These are phyloP conservation scores for Glomeris maerens DNA, from an alignment of 1,140 invertebrate genomes.

Conservation along the genomic window DNA sequence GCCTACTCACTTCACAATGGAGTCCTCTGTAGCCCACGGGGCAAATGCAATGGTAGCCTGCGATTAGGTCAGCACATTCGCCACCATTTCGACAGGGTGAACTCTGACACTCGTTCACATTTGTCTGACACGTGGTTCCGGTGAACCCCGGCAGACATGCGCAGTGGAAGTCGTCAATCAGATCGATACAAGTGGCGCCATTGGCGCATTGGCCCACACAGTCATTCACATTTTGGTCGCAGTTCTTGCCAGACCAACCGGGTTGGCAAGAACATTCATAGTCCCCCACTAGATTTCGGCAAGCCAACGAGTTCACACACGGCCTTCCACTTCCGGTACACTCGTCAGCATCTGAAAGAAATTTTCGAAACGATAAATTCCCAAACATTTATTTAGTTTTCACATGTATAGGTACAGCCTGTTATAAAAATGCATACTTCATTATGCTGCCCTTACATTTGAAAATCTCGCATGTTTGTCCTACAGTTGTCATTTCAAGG, in stretches of 20 bases:
- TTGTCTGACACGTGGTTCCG: conserved; percentile 35
- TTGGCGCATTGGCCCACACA: conserved; percentile 56
- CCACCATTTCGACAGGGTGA: conserved; percentile 37
- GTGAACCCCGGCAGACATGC: conserved; percentile 65
- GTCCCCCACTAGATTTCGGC: conserved; percentile 60
- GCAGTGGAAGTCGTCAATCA: conserved; percentile 40
- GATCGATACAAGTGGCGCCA: conserved; percentile 37
- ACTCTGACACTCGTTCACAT: conserved; percentile 22
- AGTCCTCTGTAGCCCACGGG: conserved; percentile 56
- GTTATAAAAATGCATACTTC: too few species aligned
- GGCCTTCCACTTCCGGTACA: conserved; percentile 34
- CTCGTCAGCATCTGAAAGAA: conserved; percentile 13
- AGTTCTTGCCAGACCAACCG: conserved; percentile 40
- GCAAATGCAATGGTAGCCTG: conserved; percentile 32
- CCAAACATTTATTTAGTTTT: too few species aligned
- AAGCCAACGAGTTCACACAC: conserved; percentile 66
- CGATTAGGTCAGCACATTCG: conserved; percentile 36
- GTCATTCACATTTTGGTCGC: conserved; percentile 44
- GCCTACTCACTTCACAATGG: conserved; percentile 51
- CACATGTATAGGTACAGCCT: too few species aligned
- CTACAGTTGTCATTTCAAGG: too few species aligned
- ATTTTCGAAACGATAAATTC: too few species aligned
- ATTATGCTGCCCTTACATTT: too few species aligned
- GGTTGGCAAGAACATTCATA: conserved; percentile 66
- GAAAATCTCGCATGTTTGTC: too few species aligned